These are phyloP conservation scores for Dynastes grantii DNA, from an alignment of 2,888 invertebrate species.

Conservation along the genomic window DNA sequence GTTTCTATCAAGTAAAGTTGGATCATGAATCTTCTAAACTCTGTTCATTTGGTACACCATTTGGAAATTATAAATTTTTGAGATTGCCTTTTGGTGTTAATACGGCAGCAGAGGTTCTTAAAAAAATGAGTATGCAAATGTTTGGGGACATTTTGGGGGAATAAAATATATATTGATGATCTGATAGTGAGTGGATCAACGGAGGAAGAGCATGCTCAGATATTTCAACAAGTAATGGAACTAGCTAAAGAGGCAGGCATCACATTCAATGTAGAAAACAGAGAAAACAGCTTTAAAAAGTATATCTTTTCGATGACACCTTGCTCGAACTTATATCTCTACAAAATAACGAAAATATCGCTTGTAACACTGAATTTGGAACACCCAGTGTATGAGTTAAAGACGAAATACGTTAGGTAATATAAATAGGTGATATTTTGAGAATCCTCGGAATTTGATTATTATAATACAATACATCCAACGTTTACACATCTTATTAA, in stretches of 20 bases:
- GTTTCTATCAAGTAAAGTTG: conserved; percentile 5
- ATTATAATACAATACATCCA: no score
- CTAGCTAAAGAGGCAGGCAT: background rate
- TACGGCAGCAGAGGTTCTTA: background rate
- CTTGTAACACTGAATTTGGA: no score
- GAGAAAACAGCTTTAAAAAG: no score
- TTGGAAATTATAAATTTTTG: conserved; percentile 2
- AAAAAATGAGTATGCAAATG: background rate
- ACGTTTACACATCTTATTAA: no score
- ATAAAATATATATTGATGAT: conserved; percentile 3
- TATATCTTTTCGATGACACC: no score
- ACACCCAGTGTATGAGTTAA: no score
- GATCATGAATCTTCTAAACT: background rate
- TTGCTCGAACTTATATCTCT: no score
- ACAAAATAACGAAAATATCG: no score
- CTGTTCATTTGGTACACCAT: background rate
- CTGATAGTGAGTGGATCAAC: background rate
- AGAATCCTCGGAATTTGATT: no score
- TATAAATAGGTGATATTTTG: no score
- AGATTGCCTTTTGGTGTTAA: background rate
- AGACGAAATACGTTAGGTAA: no score
- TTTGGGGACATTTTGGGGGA: background rate
- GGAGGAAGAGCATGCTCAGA: background rate
- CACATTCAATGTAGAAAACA: background rate
- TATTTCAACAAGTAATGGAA: background rate